A percentile compares a stretch with the other conserved stretches of the same genome.
Conservation (phyloP, 2,113 vertebrate genomes). For the Apodemus sylvaticus region DNA sequence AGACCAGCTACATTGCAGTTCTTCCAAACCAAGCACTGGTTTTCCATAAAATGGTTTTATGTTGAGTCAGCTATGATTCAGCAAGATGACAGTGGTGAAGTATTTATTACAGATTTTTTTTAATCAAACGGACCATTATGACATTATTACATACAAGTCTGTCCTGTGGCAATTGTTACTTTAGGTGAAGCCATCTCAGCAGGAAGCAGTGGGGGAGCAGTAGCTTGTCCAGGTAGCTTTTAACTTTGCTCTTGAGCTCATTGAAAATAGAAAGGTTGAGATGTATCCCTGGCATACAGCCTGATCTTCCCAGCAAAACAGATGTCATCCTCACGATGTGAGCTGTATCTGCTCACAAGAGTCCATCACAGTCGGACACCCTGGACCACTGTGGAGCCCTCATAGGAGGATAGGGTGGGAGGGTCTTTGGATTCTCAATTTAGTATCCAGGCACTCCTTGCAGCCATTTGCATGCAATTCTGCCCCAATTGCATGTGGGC, state of each 20-base stretch:
- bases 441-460: neutral
- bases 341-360: neutral
- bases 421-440: neutral
- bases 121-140: neutral
- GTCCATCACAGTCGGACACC: too few species aligned
- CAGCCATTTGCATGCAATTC: too few species aligned
- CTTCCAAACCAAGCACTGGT: neutral
- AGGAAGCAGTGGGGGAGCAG: neutral
- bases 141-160: neutral
- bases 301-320: neutral
- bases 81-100: neutral
- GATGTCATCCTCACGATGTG: too few species aligned
- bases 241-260: slow-evolving; percentile 23
- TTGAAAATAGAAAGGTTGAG: neutral
- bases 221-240: neutral
- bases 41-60: neutral
- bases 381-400: neutral
- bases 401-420: neutral
- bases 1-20: too few species aligned
- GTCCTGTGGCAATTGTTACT: neutral
- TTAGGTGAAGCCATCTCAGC: neutral
- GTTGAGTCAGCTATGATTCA: neutral
- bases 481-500: too few species aligned
- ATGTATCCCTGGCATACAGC: neutral
- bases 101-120: neutral